A percentile compares a stretch with the other conserved stretches of the same genome.
Evolutionary conservation across 2,888 invertebrate species (phyloP).

Genomic region (Hoplodrina blanda): DNA sequence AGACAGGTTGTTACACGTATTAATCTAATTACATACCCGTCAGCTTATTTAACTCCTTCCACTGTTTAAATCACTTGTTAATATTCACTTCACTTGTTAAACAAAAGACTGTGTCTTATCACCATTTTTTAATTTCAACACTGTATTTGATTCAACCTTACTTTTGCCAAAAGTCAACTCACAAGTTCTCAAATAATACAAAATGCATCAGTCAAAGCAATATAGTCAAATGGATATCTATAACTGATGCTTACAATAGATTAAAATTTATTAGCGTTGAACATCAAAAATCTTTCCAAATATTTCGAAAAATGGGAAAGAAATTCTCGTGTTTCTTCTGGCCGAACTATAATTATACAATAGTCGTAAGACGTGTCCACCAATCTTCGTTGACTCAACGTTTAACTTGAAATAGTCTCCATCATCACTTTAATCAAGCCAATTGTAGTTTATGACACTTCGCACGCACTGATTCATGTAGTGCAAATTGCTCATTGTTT

Average conservation of each 20-base stretch:
- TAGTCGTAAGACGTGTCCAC: not conserved
- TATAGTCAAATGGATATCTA: too few relatives aligned
- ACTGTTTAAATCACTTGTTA: not conserved
- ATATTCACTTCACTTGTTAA: slow-evolving; percentile 1
- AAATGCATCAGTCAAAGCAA: too few relatives aligned
- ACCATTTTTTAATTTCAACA: not conserved
- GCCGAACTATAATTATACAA: too few relatives aligned
- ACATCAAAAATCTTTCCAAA: too few relatives aligned
- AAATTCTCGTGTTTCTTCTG: too few relatives aligned
- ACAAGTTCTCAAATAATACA: too few relatives aligned
- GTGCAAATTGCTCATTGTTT: slow-evolving; percentile 35
- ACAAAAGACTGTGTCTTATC: not conserved
- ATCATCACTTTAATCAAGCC: slow-evolving; percentile 30
- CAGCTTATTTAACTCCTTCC: not conserved
- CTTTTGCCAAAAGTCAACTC: too few relatives aligned
- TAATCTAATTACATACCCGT: too few relatives aligned
- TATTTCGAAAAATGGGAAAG: too few relatives aligned
- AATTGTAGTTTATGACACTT: slow-evolving; percentile 43
- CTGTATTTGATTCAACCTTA: not conserved
- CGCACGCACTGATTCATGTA: slow-evolving; percentile 40
- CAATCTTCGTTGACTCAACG: slow-evolving; percentile 22
- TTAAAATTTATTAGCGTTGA: too few relatives aligned
- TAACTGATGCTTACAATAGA: too few relatives aligned
- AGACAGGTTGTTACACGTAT: too few relatives aligned
- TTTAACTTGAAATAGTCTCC: not conserved